phyloP scores from a whole-genome alignment of 2,888 invertebrate genomes.

The Hydrotaea cyrtoneurina region DNA sequence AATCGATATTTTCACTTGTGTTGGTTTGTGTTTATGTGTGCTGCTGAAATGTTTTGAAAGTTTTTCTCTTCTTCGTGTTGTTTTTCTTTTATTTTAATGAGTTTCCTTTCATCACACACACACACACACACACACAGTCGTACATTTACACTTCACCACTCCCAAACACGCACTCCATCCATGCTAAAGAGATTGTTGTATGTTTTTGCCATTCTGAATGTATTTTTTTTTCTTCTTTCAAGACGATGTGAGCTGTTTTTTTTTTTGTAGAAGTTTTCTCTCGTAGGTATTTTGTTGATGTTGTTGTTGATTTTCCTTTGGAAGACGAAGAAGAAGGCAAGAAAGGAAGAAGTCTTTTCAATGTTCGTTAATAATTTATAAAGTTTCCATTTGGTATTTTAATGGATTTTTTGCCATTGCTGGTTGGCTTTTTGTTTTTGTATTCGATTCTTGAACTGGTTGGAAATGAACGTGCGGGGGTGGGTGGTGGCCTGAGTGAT shows the following conservation, averaged over 20 bases:
- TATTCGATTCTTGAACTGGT: conserved; percentile 7
- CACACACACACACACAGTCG: conserved; percentile 18
- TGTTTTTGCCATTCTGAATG: conserved; percentile 21
- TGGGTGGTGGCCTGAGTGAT: not conserved
- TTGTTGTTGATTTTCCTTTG: conserved; percentile 5
- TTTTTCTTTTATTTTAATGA: conserved; percentile 47
- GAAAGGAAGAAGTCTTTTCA: conserved; percentile 17
- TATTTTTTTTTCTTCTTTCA: conserved; percentile 1
- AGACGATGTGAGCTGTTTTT: conserved; percentile 16
- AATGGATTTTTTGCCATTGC: conserved; percentile 54
- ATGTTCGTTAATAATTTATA: conserved; percentile 52
- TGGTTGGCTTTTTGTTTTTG: conserved; percentile 13
- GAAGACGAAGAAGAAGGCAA: not conserved
- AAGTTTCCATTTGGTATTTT: conserved; percentile 57
- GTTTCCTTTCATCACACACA: conserved; percentile 44
- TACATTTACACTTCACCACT: not conserved
- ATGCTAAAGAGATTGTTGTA: conserved; percentile 2
- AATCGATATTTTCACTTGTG: conserved; percentile 42
- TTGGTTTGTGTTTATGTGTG: conserved; percentile 4
- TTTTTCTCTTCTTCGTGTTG: conserved; percentile 19
- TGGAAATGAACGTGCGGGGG: not conserved
- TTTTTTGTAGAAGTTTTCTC: not conserved
- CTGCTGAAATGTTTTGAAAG: conserved; percentile 27
- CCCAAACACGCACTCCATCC: conserved; percentile 1
- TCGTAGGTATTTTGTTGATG: conserved; percentile 1